Conservation (phyloP, 2,113 vertebrate species). For the Phalacrocorax aristotelis region DNA sequence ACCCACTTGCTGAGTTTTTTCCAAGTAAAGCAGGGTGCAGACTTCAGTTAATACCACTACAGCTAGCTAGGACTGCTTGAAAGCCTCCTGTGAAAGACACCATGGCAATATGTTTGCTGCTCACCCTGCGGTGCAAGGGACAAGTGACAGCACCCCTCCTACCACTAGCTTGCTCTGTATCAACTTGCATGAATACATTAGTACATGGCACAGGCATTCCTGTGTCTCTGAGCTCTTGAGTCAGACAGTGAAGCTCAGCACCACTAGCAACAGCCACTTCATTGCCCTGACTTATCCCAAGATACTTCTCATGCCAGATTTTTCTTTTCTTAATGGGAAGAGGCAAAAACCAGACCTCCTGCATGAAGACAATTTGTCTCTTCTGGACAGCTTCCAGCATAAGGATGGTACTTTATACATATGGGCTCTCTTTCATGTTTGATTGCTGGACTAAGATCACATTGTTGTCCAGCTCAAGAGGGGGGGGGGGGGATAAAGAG, state of each 20-base stretch:
- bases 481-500: not conserved
- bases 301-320: not conserved
- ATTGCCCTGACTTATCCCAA: not conserved
- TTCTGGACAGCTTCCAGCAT: not conserved
- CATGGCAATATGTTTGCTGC: not conserved
- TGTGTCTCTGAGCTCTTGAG: not conserved
- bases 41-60: not conserved
- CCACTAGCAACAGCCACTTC: not conserved
- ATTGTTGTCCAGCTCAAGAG: slow-evolving; percentile 36
- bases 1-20: not conserved
- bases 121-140: not conserved
- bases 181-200: fast-evolving
- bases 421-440: slow-evolving; percentile 42
- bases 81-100: not conserved
- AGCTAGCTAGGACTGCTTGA: not conserved
- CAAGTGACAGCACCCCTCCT: not conserved
- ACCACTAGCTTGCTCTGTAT: fast-evolving
- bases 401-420: not conserved
- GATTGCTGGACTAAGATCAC: slow-evolving; percentile 43
- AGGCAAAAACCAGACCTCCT: not conserved
- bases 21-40: not conserved
- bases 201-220: not conserved
- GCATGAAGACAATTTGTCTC: slow-evolving; percentile 11
- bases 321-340: not conserved
- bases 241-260: not conserved